Evolutionary conservation across 2,888 invertebrate genomes (phyloP).

Genomic region (Adelphocoris suturalis): DNA sequence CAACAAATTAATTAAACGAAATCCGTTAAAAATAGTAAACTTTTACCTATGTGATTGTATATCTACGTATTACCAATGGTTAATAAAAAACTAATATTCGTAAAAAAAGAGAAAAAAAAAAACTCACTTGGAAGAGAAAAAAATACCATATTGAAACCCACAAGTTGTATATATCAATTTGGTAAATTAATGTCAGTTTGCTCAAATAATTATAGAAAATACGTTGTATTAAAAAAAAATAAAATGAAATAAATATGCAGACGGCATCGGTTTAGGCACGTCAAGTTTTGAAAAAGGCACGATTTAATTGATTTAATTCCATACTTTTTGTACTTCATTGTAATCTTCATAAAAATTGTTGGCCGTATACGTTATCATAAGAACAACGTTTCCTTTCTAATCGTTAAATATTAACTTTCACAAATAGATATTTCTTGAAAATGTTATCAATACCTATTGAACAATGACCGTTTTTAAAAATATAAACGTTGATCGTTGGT

Average conservation of each 20-base stretch:
- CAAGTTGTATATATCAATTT: constrained; percentile 69
- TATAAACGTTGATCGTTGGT: too few relatives aligned
- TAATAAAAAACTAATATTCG: constrained; percentile 73
- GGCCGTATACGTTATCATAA: too few relatives aligned
- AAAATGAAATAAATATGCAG: not conserved
- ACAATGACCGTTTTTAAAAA: too few relatives aligned
- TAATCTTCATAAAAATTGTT: too few relatives aligned
- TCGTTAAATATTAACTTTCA: too few relatives aligned
- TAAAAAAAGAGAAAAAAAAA: constrained; percentile 71
- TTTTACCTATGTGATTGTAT: constrained; percentile 42
- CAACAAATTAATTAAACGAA: not conserved
- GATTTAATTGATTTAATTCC: too few relatives aligned
- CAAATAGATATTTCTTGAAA: too few relatives aligned
- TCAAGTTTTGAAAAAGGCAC: constrained; percentile 33
- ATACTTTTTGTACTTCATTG: too few relatives aligned
- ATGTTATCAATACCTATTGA: too few relatives aligned
- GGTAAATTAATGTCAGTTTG: constrained; percentile 76
- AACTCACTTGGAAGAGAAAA: constrained; percentile 44
- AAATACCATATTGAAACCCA: constrained; percentile 56
- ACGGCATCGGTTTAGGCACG: constrained; percentile 70
- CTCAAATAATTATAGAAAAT: constrained; percentile 76
- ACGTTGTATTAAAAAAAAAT: constrained; percentile 23
- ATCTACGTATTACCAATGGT: constrained; percentile 66
- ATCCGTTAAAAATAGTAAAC: constrained; percentile 1
- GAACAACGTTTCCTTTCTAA: too few relatives aligned